phyloP scores from a whole-genome alignment of 2,888 invertebrate genomes.

The Beris morrisii region DNA sequence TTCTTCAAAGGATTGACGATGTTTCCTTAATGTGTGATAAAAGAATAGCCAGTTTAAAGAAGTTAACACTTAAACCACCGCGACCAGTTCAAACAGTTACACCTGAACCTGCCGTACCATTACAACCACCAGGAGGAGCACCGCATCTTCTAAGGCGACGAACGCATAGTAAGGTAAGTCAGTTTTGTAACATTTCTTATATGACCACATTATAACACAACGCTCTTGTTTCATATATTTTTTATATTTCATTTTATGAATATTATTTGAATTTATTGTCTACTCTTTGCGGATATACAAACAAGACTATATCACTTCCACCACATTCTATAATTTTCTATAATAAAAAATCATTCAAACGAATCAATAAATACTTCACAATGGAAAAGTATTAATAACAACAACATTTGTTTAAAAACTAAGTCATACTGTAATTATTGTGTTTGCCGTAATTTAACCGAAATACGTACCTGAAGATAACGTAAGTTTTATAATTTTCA shows the following conservation, averaged over 20 bases:
- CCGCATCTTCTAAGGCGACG: slow-evolving; percentile 55
- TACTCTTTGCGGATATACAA: too few relatives aligned
- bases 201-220: neutral
- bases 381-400: too few relatives aligned
- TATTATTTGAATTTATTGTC: neutral
- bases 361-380: too few relatives aligned
- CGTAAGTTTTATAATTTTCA: too few relatives aligned
- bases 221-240: neutral
- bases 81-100: slow-evolving; percentile 80
- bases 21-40: slow-evolving; percentile 92
- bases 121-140: slow-evolving; percentile 63
- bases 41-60: slow-evolving; percentile 71
- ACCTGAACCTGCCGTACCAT: slow-evolving; percentile 69
- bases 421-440: neutral
- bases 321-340: too few relatives aligned
- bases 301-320: too few relatives aligned
- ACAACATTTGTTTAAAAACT: too few relatives aligned
- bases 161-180: slow-evolving; percentile 50
- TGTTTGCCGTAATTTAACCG: slow-evolving; percentile 10
- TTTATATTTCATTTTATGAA: neutral
- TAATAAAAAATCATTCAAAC: too few relatives aligned
- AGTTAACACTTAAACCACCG: slow-evolving; percentile 70
- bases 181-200: neutral
- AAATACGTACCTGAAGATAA: neutral
- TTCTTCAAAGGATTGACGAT: slow-evolving; percentile 90